Evolutionary conservation across 1,140 invertebrate species (phyloP).

Genomic region (Pseudachorutes palmiensis): DNA sequence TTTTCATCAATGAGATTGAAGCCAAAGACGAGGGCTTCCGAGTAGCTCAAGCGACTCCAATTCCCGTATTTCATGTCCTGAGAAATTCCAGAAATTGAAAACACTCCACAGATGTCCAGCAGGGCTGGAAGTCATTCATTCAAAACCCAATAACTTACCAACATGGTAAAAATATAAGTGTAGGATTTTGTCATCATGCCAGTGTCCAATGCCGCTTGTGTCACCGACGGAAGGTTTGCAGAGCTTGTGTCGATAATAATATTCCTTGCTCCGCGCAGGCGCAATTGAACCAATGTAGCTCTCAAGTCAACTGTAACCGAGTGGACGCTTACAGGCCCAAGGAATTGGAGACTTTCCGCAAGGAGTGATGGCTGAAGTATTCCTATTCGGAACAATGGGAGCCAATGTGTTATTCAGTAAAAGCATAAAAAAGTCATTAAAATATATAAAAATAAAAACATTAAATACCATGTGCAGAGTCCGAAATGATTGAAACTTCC

Average conservation of each 20-base stretch:
- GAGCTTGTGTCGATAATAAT: constrained; percentile 36
- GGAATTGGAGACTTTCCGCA: constrained; percentile 32
- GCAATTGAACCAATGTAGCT: constrained; percentile 34
- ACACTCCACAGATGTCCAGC: neutral
- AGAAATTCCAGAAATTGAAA: constrained; percentile 13
- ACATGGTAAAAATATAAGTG: constrained; percentile 37
- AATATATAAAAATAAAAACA: constrained; percentile 5
- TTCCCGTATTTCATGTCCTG: constrained; percentile 37
- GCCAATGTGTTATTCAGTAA: no score
- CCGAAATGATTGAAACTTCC: constrained; percentile 36
- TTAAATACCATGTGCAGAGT: constrained; percentile 32
- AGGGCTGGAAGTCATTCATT: neutral
- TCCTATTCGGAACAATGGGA: constrained; percentile 23
- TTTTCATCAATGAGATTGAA: constrained; percentile 35
- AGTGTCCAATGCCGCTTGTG: constrained; percentile 35
- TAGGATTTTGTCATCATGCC: constrained; percentile 39
- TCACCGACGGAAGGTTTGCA: constrained; percentile 30
- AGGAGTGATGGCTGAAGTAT: constrained; percentile 35
- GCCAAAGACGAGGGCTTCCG: constrained; percentile 37
- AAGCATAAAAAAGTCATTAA: no score
- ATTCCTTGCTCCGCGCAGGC: constrained; percentile 37
- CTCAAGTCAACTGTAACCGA: constrained; percentile 29
- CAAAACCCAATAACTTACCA: constrained; percentile 22
- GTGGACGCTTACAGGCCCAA: constrained; percentile 33
- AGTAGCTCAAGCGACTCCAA: constrained; percentile 36